Evolutionary conservation across 2,113 vertebrate genomes (phyloP).

Genomic region (Australoheros scitulus): DNA sequence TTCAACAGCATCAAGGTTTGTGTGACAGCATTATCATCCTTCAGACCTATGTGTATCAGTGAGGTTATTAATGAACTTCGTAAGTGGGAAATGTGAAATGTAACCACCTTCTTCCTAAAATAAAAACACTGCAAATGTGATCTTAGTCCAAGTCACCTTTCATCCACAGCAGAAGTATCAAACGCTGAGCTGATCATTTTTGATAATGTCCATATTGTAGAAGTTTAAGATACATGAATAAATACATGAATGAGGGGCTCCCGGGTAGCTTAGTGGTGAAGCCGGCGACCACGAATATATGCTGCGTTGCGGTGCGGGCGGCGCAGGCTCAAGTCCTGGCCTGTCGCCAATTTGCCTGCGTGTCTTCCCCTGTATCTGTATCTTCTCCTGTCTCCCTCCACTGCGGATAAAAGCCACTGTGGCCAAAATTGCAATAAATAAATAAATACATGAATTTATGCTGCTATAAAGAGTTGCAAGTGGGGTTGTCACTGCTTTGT

Average conservation of each 20-base stretch:
- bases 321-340: no score
- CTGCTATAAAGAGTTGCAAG: background rate
- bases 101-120: background rate
- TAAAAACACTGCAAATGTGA: rapidly evolving
- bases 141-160: background rate
- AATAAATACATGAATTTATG: background rate
- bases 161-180: rapidly evolving
- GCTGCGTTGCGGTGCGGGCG: no score
- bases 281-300: no score
- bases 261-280: no score
- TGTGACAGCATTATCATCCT: background rate
- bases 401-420: no score
- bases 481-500: background rate
- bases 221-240: rapidly evolving
- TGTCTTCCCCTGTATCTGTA: no score
- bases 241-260: background rate
- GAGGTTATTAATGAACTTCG: rapidly evolving
- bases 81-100: background rate
- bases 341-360: no score
- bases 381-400: no score
- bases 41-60: background rate
- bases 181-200: rapidly evolving
- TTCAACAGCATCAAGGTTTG: constrained; percentile 3
- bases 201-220: rapidly evolving
- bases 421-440: no score